Percentiles rank a stretch among this genome's conserved stretches.
Evolutionary conservation across 1,140 invertebrate species (phyloP).

Genomic region (Hyposmocoma kahamanoa): DNA sequence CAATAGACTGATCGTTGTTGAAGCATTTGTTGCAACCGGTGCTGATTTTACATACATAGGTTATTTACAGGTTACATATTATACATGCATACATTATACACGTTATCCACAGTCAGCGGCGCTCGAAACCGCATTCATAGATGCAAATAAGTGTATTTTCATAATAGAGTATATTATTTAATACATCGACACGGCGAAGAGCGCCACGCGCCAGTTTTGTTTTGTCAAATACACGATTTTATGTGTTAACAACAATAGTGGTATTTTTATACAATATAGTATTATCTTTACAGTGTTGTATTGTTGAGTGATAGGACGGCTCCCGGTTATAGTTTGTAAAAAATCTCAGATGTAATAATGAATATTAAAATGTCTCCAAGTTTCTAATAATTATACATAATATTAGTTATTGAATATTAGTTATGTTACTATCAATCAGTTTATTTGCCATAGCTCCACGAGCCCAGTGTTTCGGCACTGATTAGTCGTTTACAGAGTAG

Average conservation of each 20-base stretch:
- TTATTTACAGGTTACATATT: slow-evolving; percentile 68
- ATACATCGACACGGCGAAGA: slow-evolving; percentile 36
- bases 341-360: slow-evolving; percentile 49
- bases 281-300: slow-evolving; percentile 69
- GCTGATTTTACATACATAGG: slow-evolving; percentile 68
- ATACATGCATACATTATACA: slow-evolving; percentile 63
- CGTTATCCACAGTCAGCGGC: slow-evolving; percentile 40
- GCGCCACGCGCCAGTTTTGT: slow-evolving; percentile 44
- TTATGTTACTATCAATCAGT: slow-evolving; percentile 19
- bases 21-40: slow-evolving; percentile 71
- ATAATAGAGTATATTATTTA: slow-evolving; percentile 62
- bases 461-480: slow-evolving; percentile 22
- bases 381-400: slow-evolving; percentile 25
- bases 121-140: slow-evolving; percentile 34
- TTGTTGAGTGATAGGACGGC: slow-evolving; percentile 68
- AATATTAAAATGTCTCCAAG: slow-evolving; percentile 53
- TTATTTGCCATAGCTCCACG: slow-evolving; percentile 30
- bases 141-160: slow-evolving; percentile 53
- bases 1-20: slow-evolving; percentile 73
- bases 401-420: slow-evolving; percentile 33
- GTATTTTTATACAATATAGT: slow-evolving; percentile 73
- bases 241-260: slow-evolving; percentile 46
- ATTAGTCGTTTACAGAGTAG: slow-evolving; percentile 16
- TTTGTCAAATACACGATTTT: slow-evolving; percentile 40
- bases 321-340: slow-evolving; percentile 70